Base-by-base conservation (phyloP, 2,888 invertebrate species). In the Drosophila nr. fundita region DNA sequence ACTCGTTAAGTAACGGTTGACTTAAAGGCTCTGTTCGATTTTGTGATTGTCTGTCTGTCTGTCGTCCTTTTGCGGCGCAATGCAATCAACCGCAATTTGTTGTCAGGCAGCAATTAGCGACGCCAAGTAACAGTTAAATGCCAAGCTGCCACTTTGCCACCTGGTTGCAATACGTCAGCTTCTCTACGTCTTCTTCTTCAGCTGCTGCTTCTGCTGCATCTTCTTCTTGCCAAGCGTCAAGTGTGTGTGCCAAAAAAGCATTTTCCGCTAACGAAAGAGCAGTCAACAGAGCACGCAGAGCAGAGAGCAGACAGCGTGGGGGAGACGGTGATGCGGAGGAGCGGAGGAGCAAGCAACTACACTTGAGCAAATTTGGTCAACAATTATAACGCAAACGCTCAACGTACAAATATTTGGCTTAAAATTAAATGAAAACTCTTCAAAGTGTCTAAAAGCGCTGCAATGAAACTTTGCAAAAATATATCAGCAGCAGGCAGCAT, bases 11-110 rank as follows among this genome's bases (percentile, higher is more conserved):
- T 42, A 30, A 30, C 11, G 40, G 50, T 36, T 45, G 50, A 64
- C 49, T 62, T 42, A 21, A 29, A 13, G 34, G 64, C 40, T 52
- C n/a, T 30, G 15, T 45, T 45, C 7, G 21, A 45, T 45, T 45
- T 2, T 45, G 18, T 13, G 2, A 18, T 18, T 24, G 24, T 45
- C 21, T 45, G 15, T 4, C 4, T 34, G 21, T 15, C 18, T 61
- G 32, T 49, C 15, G 66, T 66, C 45, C 53, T 32, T 49, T 11
- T 18, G n/a, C 3, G 65, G 62, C 67, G 69, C 74, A 85, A 71
- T 87, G 83, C 87, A 87, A 87, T 84, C 84, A 86, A 84, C 86
- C 78, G 76, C 71, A 83, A 86, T 78, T 89, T 74, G 87, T 83
- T 78, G 68, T 61, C 72, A 21, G 36, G 36, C 55, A 73, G 74